A percentile compares a stretch with the other conserved stretches of the same genome.
phyloP scores from a whole-genome alignment of 2,113 vertebrate genomes.

The Tetraodon nigroviridis region DNA sequence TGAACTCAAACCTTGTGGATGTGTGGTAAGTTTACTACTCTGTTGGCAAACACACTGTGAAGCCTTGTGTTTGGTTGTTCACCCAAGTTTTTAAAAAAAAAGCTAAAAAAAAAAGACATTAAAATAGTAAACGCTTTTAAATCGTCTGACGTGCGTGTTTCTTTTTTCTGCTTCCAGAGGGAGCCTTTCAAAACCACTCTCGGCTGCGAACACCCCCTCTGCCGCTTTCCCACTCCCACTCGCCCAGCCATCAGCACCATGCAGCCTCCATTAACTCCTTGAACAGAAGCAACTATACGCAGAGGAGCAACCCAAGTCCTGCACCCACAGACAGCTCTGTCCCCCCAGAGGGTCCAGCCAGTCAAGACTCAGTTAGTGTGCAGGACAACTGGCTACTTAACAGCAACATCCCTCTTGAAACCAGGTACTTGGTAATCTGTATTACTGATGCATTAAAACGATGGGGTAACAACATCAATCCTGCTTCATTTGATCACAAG shows the following conservation, averaged over 20 bases:
- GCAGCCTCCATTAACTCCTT: constrained; percentile 89
- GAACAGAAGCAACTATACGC: constrained; percentile 91
- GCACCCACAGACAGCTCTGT: constrained; percentile 91
- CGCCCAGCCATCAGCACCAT: constrained; percentile 87
- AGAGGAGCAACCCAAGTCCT: constrained; percentile 92
- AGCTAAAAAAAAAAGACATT: background rate
- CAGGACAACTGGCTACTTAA: constrained; percentile 99
- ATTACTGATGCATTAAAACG: background rate
- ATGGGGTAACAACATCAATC: too few relatives aligned
- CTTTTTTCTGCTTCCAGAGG: constrained; percentile 74
- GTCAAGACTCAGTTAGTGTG: constrained; percentile 81
- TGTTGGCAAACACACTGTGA: background rate
- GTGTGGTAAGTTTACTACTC: background rate
- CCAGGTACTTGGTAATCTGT: constrained; percentile 77
- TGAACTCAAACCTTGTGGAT: background rate
- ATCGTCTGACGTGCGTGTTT: background rate
- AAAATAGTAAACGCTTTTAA: constrained; percentile 1
- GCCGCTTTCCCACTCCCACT: constrained; percentile 88
- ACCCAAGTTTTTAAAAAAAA: background rate
- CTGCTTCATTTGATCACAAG: too few relatives aligned
- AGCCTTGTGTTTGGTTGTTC: background rate
- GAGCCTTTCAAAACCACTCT: constrained; percentile 86
- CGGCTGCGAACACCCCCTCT: constrained; percentile 90
- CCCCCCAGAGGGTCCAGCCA: constrained; percentile 82
- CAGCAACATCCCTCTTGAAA: constrained; percentile 98